Evolutionary conservation across 1,140 invertebrate species (phyloP), one percentile per base, ranked within the genome.

Genomic region (Caenorhabditis remanei): DNA sequence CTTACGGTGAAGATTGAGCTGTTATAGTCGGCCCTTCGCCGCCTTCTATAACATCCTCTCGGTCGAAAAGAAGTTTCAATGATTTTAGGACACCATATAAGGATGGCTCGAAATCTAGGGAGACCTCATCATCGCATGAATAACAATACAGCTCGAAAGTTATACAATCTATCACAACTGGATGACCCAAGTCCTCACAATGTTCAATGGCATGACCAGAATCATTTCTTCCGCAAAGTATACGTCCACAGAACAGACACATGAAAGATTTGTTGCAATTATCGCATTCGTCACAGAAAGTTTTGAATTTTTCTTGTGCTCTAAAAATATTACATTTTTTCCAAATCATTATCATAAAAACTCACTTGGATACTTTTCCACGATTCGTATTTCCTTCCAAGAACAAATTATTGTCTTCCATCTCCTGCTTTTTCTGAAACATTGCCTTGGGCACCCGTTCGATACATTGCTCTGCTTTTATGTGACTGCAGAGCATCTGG

Each of bases 181-280:
- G 55, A 48, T 88, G 87, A 3, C n/a, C 24, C 11, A 8, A 21
- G 4, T 85, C 55, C 21, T 40, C 46, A 32, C 24, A 88, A 48
- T 88, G 87, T 4, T 56, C 14, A 13, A 88, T 0, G 19, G 85
- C 87, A 21, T 88, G 83, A 2, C 71, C 56, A n/a, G 71, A 75
- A 41, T 87, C 56, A 24, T 88, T n/a, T 53, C 87, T n/a, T 82
- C 87, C 87, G 65, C 87, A 88, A 9, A 85, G 56, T 50, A 88
- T 67, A 9, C 58, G 46, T 14, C 75, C 87, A 55, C 87, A 88
- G 7, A 50, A 24, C 2, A 88, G 67, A n/a, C 87, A 88, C 50
- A 88, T 50, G 67, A 85, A 67, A 16, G 87, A 84, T 41, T 75
- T 56, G 11, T 79, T 55, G 21, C 85, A 75, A 48, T 56, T 79